Base-by-base conservation (phyloP, 2,113 vertebrate species). In the Stegastes partitus region DNA sequence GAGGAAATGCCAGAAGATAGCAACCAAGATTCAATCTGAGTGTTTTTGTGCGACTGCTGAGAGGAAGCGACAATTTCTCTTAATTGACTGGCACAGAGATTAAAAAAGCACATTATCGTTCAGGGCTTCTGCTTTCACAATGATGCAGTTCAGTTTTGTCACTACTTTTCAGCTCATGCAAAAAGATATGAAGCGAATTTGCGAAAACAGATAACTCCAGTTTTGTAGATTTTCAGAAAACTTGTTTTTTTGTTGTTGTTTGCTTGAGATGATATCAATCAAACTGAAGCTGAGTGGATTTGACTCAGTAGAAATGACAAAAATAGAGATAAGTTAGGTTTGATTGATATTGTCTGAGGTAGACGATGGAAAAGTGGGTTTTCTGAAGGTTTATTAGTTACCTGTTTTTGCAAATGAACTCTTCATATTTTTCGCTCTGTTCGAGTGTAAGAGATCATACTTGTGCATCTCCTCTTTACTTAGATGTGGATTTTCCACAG, bases 1-100 rank as follows among this genome's bases (percentile, higher is more conserved):
- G 39, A 78, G 78, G 88, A 91, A 87, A 85, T 78, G 45, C 58
- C 76, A 45, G 6, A 39, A 71, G 65, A 80, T 79, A 64, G 37
- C 7, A 22, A 50, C 50, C 5, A 47, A 63, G 78, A 83, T 82
- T 45, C 0, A 69, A 45, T 73, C 58, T 56, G 44, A 19, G 0
- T 74, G 0, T 51, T 11, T 61, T 18, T 16, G 18, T n/a, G n/a
- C n/a, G n/a, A n/a, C n/a, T n/a, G 45, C 15, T 0, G 2, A 63
- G 31, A 83, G 71, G 84, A 90, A 81, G 67, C 34, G 10, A 42
- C 23, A 37, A n/a, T 68, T 77, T 44, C 45, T 21, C 21, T 42
- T 68, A 74, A 82, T 66, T 77, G 75, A 50, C 44, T 19, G 23
- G 10, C 2, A 22, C 78, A 54, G 50, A 47, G 70, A 80, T 70